Evolutionary conservation across 2,797 vertebrate species (phyloP).

Genomic region (Hoplostethus atlanticus): DNA sequence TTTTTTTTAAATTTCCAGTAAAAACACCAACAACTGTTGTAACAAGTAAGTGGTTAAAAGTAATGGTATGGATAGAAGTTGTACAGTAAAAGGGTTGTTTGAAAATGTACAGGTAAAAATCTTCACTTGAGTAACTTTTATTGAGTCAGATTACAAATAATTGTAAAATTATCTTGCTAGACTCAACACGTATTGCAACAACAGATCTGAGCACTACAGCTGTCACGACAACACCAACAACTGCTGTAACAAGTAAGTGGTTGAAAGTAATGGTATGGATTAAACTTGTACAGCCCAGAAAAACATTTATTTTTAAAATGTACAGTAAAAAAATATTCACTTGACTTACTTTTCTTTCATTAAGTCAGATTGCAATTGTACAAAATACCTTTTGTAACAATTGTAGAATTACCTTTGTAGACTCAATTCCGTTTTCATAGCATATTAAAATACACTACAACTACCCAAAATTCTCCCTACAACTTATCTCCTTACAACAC

Average conservation of each 20-base stretch:
- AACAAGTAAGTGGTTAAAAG: background rate
- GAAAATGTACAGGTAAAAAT: background rate
- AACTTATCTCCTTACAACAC: constrained; percentile 20
- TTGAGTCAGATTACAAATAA: background rate
- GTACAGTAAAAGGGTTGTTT: no score
- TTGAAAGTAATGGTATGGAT: no score
- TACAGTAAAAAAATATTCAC: background rate
- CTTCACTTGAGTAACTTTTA: background rate
- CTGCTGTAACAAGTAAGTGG: background rate
- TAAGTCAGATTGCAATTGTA: background rate
- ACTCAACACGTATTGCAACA: constrained; percentile 5
- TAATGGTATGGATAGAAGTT: no score
- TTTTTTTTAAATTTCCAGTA: no score
- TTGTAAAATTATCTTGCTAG: background rate
- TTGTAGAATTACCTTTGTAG: background rate
- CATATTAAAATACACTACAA: no score
- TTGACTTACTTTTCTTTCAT: background rate
- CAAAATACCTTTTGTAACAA: no score
- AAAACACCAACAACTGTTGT: background rate
- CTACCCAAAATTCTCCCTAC: background rate
- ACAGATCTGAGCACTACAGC: constrained; percentile 12
- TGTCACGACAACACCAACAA: background rate
- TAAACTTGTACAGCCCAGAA: no score
- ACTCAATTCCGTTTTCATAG: no score
- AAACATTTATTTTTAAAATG: background rate